Conservation (phyloP, 2,888 invertebrate genomes). For the Erebia palarica region DNA sequence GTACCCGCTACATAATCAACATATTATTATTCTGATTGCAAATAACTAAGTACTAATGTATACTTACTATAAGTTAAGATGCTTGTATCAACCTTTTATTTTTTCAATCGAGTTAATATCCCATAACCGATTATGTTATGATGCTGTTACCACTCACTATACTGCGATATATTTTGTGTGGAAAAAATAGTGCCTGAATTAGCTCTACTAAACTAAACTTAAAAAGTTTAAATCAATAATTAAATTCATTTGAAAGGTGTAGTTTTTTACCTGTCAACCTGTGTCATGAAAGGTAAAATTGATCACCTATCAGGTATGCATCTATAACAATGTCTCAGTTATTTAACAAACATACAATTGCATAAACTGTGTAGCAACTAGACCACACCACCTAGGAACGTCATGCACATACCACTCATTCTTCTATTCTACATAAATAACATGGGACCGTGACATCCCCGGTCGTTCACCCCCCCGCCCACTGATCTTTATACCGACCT, state of each 20-base stretch:
- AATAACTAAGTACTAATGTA: neutral
- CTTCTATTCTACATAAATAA: constrained; percentile 32
- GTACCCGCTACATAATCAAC: constrained; percentile 11
- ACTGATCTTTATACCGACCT: constrained; percentile 65
- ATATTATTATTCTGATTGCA: constrained; percentile 4
- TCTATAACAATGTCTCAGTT: neutral
- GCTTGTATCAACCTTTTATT: neutral
- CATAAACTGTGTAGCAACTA: neutral
- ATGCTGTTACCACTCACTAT: no score
- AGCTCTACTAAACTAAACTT: no score
- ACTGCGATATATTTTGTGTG: neutral
- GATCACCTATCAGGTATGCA: neutral
- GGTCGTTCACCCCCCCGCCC: constrained; percentile 71
- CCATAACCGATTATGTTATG: neutral
- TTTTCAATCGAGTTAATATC: neutral
- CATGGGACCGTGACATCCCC: constrained; percentile 69
- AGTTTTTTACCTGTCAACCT: neutral
- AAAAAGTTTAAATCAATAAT: no score
- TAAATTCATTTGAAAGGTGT: neutral
- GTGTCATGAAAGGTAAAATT: neutral
- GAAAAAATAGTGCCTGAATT: neutral
- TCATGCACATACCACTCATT: constrained; percentile 24
- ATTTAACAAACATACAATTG: no score
- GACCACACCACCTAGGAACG: neutral
- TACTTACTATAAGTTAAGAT: neutral